These are phyloP conservation scores for Mamestra brassicae DNA, from an alignment of 2,888 invertebrate genomes.

Conservation along the genomic window DNA sequence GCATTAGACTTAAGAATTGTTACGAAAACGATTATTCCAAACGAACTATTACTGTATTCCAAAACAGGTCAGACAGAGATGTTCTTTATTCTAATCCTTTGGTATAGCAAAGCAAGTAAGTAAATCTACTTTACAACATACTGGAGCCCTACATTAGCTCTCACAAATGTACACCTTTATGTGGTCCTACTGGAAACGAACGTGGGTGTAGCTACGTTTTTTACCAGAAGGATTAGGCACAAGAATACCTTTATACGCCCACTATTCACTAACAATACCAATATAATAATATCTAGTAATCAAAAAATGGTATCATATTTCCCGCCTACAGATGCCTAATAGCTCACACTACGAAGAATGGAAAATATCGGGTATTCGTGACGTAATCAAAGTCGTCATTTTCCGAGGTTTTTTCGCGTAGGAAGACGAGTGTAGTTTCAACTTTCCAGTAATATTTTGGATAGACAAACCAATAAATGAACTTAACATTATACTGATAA, in stretches of 20 bases:
- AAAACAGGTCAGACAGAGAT: too few species aligned
- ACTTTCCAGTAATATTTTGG: neutral
- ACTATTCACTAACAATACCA: neutral
- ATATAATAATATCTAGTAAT: neutral
- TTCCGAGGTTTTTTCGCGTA: neutral
- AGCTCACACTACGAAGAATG: neutral
- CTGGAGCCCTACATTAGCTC: neutral
- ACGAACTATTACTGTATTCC: neutral
- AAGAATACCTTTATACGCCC: neutral
- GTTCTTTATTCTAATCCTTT: neutral
- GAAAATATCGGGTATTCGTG: neutral
- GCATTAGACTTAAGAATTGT: neutral
- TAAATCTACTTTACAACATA: neutral
- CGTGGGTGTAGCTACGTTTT: neutral
- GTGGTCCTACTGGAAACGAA: too few species aligned
- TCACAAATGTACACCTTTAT: neutral
- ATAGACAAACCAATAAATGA: neutral
- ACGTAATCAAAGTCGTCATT: neutral
- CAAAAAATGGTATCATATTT: neutral
- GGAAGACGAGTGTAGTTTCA: neutral
- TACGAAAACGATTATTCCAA: neutral
- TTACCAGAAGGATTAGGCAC: neutral
- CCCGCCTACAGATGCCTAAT: neutral
- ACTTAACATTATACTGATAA: neutral
- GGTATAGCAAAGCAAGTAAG: neutral